A percentile compares a stretch with the other conserved stretches of the same genome.
phyloP scores from a whole-genome alignment of 2,888 invertebrate genomes.

The Eristalinus sepulchralis region DNA sequence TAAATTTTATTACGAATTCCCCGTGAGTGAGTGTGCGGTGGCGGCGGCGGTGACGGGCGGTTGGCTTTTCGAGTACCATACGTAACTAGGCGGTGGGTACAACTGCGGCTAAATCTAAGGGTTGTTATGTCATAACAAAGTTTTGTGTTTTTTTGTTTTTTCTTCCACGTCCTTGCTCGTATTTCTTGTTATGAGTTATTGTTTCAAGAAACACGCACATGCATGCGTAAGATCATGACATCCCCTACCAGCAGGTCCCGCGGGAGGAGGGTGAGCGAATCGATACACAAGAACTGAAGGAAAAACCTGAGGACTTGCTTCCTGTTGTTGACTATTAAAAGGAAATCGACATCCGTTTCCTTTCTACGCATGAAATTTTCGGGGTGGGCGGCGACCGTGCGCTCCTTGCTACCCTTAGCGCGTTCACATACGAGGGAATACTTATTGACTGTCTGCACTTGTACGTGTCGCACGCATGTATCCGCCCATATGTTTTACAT shows the following conservation, averaged over 20 bases:
- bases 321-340: constrained; percentile 50
- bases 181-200: constrained; percentile 66
- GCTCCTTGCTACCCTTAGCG: neutral
- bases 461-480: constrained; percentile 52
- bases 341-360: constrained; percentile 68
- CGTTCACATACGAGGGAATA: constrained; percentile 24
- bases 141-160: constrained; percentile 21
- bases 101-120: constrained; percentile 43
- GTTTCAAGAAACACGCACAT: constrained; percentile 69
- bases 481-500: constrained; percentile 37
- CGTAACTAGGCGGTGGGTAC: neutral
- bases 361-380: constrained; percentile 60
- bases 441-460: constrained; percentile 57
- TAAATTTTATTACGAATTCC: constrained; percentile 68
- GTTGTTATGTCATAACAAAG: constrained; percentile 69
- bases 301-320: constrained; percentile 49
- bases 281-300: constrained; percentile 33
- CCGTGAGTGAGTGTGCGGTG: constrained; percentile 12
- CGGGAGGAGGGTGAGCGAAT: constrained; percentile 40
- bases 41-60: neutral
- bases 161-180: neutral
- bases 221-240: constrained; percentile 56
- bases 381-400: constrained; percentile 45
- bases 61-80: constrained; percentile 57
- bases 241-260: neutral